Percentiles rank a stretch among this genome's conserved stretches.
phyloP scores from a whole-genome alignment of 2,113 vertebrate genomes.

The Brachypteracias leptosomus region DNA sequence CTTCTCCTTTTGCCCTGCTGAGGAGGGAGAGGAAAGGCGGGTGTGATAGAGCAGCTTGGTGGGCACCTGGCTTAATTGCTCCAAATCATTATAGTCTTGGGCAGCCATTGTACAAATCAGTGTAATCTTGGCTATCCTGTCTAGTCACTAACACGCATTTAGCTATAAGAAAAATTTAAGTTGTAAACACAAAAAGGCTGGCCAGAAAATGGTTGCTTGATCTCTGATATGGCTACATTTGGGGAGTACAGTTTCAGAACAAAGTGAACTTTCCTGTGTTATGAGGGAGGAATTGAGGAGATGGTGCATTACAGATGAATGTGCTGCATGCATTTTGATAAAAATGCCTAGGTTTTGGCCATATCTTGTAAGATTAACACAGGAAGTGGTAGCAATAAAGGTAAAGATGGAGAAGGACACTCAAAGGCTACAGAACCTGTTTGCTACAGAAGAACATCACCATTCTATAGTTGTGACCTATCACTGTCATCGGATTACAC shows the following conservation, averaged over 20 bases:
- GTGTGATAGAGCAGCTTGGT: too few species aligned
- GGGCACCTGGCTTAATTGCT: too few species aligned
- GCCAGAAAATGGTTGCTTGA: fast-evolving
- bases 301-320: not conserved
- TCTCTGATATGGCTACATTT: not conserved
- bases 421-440: not conserved
- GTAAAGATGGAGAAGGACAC: not conserved
- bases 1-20: too few species aligned
- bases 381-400: not conserved
- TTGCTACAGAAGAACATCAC: not conserved
- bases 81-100: not conserved
- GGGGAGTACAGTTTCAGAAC: not conserved
- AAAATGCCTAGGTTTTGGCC: not conserved
- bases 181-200: not conserved
- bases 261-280: not conserved
- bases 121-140: not conserved
- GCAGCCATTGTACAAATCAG: not conserved
- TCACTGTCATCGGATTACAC: not conserved
- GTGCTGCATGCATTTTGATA: not conserved
- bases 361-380: not conserved
- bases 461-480: not conserved
- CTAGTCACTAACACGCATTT: not conserved
- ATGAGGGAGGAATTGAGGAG: not conserved
- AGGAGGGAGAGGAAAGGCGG: too few species aligned
- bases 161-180: not conserved